Evolutionary conservation across 1,140 invertebrate genomes (phyloP).

Genomic region (Hyles euphorbiae): DNA sequence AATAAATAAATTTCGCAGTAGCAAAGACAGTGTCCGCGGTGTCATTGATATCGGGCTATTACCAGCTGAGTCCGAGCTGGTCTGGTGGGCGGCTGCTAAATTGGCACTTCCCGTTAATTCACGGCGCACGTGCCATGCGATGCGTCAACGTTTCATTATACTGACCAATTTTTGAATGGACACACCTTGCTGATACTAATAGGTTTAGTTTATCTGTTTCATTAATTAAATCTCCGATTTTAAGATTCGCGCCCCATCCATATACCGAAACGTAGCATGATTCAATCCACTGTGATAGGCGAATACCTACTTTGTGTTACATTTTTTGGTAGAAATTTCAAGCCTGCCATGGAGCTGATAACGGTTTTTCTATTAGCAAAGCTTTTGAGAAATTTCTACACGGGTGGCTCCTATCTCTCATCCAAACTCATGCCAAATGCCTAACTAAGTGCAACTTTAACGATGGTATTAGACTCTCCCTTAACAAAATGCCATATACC

Average conservation of each 20-base stretch:
- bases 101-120: constrained; percentile 30
- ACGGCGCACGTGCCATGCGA: constrained; percentile 11
- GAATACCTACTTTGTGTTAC: not conserved
- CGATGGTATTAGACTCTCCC: too few species aligned
- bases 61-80: not conserved
- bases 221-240: too few species aligned
- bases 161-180: not conserved
- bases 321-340: not conserved
- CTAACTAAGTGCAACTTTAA: too few species aligned
- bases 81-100: constrained; percentile 28
- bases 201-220: too few species aligned
- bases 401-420: too few species aligned
- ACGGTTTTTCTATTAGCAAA: too few species aligned
- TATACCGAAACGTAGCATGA: not conserved
- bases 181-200: too few species aligned
- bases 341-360: too few species aligned
- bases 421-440: too few species aligned
- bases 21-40: not conserved
- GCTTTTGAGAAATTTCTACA: too few species aligned
- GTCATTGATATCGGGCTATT: not conserved
- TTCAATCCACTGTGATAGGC: not conserved
- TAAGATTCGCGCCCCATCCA: not conserved
- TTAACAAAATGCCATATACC: too few species aligned
- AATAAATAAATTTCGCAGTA: not conserved
- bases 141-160: not conserved